phyloP scores from a whole-genome alignment of 2,888 invertebrate genomes.

The Eremobia ochroleuca region DNA sequence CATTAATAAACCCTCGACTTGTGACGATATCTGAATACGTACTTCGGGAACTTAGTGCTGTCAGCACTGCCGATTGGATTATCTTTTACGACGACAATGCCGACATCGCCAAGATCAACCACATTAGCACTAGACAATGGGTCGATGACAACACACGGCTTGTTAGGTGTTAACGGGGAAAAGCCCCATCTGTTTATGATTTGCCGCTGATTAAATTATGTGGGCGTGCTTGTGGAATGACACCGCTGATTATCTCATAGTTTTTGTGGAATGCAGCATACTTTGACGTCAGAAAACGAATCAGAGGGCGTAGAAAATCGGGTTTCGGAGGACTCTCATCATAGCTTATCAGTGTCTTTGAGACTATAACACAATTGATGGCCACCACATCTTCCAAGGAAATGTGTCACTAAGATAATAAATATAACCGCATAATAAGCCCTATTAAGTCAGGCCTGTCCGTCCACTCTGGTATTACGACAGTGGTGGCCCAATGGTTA shows the following conservation, averaged over 20 bases:
- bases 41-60: neutral
- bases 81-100: neutral
- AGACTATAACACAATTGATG: neutral
- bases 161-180: slow-evolving; percentile 22
- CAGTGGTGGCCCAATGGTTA: neutral
- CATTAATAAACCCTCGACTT: neutral
- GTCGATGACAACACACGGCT: slow-evolving; percentile 11
- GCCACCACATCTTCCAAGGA: neutral
- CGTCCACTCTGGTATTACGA: neutral
- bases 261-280: slow-evolving; percentile 20
- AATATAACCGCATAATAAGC: neutral
- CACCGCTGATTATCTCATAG: slow-evolving; percentile 36
- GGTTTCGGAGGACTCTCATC: neutral
- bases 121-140: neutral
- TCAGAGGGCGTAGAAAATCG: neutral
- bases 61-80: neutral
- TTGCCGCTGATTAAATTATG: slow-evolving; percentile 18
- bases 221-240: slow-evolving; percentile 35
- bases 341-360: neutral
- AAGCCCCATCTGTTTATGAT: slow-evolving; percentile 27
- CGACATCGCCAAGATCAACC: slow-evolving; percentile 3
- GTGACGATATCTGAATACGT: neutral
- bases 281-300: slow-evolving; percentile 3
- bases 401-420: neutral
- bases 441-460: neutral